These are phyloP conservation scores for Enteromius unitaeniatus DNA, from an alignment of 2,797 vertebrate genomes.

Conservation along the genomic window DNA sequence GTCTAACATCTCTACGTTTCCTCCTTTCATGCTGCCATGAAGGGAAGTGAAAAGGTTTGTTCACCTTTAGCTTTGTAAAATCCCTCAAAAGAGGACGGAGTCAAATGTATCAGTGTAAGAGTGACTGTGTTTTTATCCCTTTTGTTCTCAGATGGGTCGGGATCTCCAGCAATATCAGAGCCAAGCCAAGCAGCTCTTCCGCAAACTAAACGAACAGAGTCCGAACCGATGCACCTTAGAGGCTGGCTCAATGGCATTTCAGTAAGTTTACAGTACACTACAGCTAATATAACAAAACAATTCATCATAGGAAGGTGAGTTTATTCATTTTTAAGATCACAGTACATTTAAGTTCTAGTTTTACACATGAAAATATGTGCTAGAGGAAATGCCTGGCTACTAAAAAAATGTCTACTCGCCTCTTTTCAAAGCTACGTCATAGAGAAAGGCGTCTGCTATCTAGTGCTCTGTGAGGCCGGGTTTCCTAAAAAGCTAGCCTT, in stretches of 20 bases:
- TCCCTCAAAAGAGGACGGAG: constrained; percentile 41
- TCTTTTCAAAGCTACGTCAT: constrained; percentile 87
- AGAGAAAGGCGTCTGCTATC: constrained; percentile 94
- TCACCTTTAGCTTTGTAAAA: constrained; percentile 63
- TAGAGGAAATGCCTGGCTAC: background rate
- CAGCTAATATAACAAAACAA: constrained; percentile 8
- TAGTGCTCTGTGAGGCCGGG: constrained; percentile 94
- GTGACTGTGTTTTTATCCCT: background rate
- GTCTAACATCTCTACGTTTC: constrained; percentile 62
- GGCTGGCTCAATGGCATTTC: constrained; percentile 93
- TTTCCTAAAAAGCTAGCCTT: constrained; percentile 98
- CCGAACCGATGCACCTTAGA: constrained; percentile 95
- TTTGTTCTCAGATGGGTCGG: constrained; percentile 86
- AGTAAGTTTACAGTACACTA: constrained; percentile 83
- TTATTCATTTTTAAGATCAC: background rate
- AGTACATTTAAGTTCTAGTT: background rate
- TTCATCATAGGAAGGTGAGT: background rate
- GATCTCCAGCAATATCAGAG: constrained; percentile 98
- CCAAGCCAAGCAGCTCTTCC: constrained; percentile 97
- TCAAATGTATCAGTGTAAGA: background rate
- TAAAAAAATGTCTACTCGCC: background rate
- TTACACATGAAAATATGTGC: background rate
- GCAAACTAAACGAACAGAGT: constrained; percentile 97
- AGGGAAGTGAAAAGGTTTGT: constrained; percentile 87
- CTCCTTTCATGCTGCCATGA: constrained; percentile 74